Conservation (phyloP, 2,113 vertebrate genomes). For the Hippocampus abdominalis region DNA sequence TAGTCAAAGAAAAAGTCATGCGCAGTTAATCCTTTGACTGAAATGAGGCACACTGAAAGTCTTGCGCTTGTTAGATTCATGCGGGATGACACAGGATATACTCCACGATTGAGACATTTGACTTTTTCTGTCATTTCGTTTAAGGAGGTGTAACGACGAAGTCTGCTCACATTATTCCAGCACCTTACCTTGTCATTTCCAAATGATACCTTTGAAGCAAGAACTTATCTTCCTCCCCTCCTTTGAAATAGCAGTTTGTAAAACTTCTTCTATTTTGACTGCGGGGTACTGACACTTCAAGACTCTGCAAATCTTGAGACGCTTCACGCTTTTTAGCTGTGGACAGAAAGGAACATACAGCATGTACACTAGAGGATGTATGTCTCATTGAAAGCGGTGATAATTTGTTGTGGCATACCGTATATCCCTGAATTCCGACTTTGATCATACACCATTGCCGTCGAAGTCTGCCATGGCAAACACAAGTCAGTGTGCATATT, state of each 20-base stretch:
- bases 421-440: slow-evolving; percentile 60
- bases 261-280: neutral
- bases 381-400: slow-evolving; percentile 47
- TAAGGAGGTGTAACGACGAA: neutral
- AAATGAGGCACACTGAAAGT: neutral
- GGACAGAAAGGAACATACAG: slow-evolving; percentile 31
- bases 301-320: slow-evolving; percentile 3
- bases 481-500: slow-evolving; percentile 51
- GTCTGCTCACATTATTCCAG: neutral
- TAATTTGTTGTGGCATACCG: slow-evolving; percentile 65
- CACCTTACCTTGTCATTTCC: slow-evolving; percentile 8
- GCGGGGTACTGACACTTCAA: neutral
- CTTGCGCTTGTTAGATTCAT: neutral
- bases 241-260: slow-evolving; percentile 24
- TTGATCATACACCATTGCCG: slow-evolving; percentile 52
- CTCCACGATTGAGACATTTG: neutral
- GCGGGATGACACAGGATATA: neutral
- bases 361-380: slow-evolving; percentile 46
- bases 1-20: neutral
- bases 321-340: slow-evolving; percentile 2
- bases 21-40: neutral
- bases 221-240: slow-evolving; percentile 16
- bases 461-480: slow-evolving; percentile 53
- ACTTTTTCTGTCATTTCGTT: neutral
- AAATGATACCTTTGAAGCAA: slow-evolving; percentile 6